These are phyloP conservation scores for Bimastos eiseni DNA, from an alignment of 2,888 invertebrate species.

Conservation along the genomic window DNA sequence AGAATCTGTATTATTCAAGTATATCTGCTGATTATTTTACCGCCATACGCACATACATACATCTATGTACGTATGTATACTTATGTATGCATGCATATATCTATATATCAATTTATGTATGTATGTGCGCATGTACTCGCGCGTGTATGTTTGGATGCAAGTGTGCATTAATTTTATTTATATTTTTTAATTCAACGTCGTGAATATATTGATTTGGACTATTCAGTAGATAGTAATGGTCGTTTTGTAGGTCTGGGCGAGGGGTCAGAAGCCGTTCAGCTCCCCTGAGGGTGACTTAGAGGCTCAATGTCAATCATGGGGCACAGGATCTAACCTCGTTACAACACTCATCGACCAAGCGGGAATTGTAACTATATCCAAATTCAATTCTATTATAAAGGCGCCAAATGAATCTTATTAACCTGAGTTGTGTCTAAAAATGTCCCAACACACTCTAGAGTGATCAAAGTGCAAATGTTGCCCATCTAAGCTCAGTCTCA, in stretches of 20 bases:
- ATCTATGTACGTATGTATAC: slow-evolving; percentile 20
- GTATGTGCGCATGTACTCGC: slow-evolving; percentile 20
- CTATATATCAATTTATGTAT: background rate
- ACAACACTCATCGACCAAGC: slow-evolving; percentile 64
- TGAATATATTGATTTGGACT: background rate
- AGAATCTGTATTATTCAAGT: no score
- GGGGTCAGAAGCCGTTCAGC: slow-evolving; percentile 21
- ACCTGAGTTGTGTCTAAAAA: no score
- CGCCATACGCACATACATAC: no score
- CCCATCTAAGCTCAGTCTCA: no score
- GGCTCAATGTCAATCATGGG: slow-evolving; percentile 50
- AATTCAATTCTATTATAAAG: background rate
- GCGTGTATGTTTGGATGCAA: background rate
- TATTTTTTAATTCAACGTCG: no score
- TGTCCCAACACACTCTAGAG: no score
- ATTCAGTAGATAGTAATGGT: background rate
- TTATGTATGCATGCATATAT: background rate
- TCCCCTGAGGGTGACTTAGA: slow-evolving; percentile 34
- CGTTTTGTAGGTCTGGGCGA: slow-evolving; percentile 39
- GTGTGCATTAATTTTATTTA: background rate
- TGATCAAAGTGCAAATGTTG: no score
- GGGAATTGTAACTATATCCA: slow-evolving; percentile 56
- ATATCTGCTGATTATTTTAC: no score
- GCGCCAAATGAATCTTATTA: background rate
- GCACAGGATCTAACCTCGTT: slow-evolving; percentile 63